A percentile compares a stretch with the other conserved stretches of the same genome.
These are phyloP conservation scores for Agonopterix arenella DNA, from an alignment of 2,888 invertebrate genomes.

Conservation along the genomic window DNA sequence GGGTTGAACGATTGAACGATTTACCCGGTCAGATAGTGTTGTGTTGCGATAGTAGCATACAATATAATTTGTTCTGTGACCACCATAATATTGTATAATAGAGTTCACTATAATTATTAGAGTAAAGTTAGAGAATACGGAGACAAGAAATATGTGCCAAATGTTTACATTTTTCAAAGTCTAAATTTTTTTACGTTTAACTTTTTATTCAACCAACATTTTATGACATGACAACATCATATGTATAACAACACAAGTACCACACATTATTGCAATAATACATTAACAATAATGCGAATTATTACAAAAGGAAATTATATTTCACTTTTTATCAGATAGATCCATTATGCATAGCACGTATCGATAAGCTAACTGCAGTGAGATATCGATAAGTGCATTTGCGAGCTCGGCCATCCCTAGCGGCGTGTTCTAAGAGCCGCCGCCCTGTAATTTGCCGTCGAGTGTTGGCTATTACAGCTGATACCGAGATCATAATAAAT, in stretches of 20 bases:
- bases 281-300: constrained; percentile 1
- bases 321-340: constrained; percentile 47
- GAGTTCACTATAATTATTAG: too few relatives aligned
- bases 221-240: too few relatives aligned
- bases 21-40: constrained; percentile 2
- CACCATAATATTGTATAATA: too few relatives aligned
- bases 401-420: constrained; percentile 43
- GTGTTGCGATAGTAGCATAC: not conserved
- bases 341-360: constrained; percentile 43
- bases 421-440: constrained; percentile 48
- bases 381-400: constrained; percentile 57
- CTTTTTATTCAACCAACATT: too few relatives aligned
- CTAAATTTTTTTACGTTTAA: too few relatives aligned
- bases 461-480: constrained; percentile 75
- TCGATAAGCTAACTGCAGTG: constrained; percentile 45
- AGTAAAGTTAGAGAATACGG: too few relatives aligned
- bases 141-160: too few relatives aligned
- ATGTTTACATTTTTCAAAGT: too few relatives aligned
- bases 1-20: not conserved
- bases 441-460: constrained; percentile 77
- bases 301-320: constrained; percentile 42
- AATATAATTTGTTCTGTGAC: too few relatives aligned
- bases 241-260: too few relatives aligned
- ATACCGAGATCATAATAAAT: constrained; percentile 77
- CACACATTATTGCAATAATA: too few relatives aligned